phyloP scores from a whole-genome alignment of 2,797 vertebrate species.

The Ctenopoma kingsleyae region DNA sequence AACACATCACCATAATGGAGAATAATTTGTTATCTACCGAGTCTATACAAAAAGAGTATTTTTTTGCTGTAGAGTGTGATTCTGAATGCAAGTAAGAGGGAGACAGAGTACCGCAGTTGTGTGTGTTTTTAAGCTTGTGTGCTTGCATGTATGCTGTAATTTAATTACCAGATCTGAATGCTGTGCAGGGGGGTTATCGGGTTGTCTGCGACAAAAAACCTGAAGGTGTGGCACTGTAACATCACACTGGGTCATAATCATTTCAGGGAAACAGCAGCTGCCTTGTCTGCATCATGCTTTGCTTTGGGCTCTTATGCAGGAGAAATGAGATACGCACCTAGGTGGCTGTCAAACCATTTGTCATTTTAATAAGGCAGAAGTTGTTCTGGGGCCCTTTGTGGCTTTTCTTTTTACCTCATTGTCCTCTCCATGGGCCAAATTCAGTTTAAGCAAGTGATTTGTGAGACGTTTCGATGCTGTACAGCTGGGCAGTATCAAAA shows the following conservation, averaged over 20 bases:
- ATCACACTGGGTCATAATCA: constrained; percentile 4
- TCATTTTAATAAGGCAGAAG: constrained; percentile 65
- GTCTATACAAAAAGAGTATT: constrained; percentile 19
- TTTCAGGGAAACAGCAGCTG: constrained; percentile 29
- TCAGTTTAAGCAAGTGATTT: constrained; percentile 20
- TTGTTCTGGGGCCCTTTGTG: constrained; percentile 23
- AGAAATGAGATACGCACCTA: constrained; percentile 39
- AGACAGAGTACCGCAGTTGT: not conserved
- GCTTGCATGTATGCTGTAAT: constrained; percentile 4
- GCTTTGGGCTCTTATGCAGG: constrained; percentile 11
- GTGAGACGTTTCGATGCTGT: not conserved
- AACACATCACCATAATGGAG: constrained; percentile 56
- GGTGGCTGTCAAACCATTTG: constrained; percentile 52
- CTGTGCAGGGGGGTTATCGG: constrained; percentile 1
- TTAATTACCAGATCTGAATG: constrained; percentile 24
- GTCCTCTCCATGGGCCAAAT: constrained; percentile 31
- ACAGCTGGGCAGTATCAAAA: not conserved
- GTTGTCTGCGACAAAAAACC: not conserved
- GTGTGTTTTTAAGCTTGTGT: constrained; percentile 11
- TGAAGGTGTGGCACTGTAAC: constrained; percentile 20
- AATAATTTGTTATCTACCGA: constrained; percentile 54
- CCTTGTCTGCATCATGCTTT: constrained; percentile 22
- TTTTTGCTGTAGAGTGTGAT: not conserved
- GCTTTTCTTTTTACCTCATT: constrained; percentile 17
- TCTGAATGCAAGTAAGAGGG: not conserved